Base-by-base conservation (phyloP, 2,888 invertebrate genomes). In the Rotaria macrura region DNA sequence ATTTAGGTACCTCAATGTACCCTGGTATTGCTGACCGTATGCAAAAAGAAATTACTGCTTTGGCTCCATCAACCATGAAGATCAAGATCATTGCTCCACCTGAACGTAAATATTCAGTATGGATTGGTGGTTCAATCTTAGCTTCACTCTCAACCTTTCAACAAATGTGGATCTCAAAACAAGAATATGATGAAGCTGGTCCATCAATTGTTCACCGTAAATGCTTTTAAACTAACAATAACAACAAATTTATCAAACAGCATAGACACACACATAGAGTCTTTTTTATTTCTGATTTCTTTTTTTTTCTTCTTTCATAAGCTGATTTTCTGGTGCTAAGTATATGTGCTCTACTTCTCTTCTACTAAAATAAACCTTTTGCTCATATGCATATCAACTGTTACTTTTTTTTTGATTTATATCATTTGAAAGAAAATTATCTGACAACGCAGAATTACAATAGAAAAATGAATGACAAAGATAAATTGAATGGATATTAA, bases 131-230 rank as follows among this genome's bases (percentile, higher is more conserved):
- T 84, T 86, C 86, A 47, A 87, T 87, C 43, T 83, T 87, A 49
- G 85, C 87, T 65, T 87, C 87, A 57, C 84, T 87, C 25, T 85
- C 85, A 29, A 87, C 87, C 40, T 87, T 87, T 85, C 85, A 87
- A 84, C 55, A 84, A 40, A 87, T 87, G 87, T 87, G 87, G 87
- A 86, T 87, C n/a, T 85, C 85, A 29, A 87, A 87, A 85, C 84
- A 87, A 85, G 87, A 87, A 49, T 87, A 87, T n/a, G 86, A 87
- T 83, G 89, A 89, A 87, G 87, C 88, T 85, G 96, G 96, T 90
- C 96, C 96, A 88, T 95, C 95, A 91, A 96, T 96, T 92, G 96
- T 96, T 89, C 96, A 96, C 94, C 94, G 96, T 93, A 96, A 96
- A 93, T 96, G 96, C 93, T 95, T 96, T 94, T 95, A 95, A 90